Percentiles rank a stretch among this genome's conserved stretches.
These are phyloP conservation scores for Drosophila kohkoa DNA, from an alignment of 1,140 invertebrate species.

Conservation along the genomic window DNA sequence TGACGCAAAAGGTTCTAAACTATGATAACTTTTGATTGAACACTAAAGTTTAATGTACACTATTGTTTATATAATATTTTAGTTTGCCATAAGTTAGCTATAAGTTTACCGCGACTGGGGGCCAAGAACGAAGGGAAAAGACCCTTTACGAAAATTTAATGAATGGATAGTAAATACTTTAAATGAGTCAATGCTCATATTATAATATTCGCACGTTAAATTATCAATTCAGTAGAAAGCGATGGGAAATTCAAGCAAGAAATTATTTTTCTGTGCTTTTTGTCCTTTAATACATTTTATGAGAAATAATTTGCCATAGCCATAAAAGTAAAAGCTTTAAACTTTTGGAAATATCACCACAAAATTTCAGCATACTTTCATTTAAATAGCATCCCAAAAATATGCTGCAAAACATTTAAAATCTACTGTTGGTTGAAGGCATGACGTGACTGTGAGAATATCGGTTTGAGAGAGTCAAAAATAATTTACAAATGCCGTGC, in stretches of 20 bases:
- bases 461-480: background rate
- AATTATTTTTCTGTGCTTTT: too few relatives aligned
- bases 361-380: background rate
- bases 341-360: background rate
- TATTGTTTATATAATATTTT: slow-evolving; percentile 17
- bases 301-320: too few relatives aligned
- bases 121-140: too few relatives aligned
- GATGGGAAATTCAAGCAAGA: too few relatives aligned
- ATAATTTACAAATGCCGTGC: slow-evolving; percentile 37
- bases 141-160: too few relatives aligned
- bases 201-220: too few relatives aligned
- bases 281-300: too few relatives aligned
- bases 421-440: slow-evolving; percentile 7
- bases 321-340: too few relatives aligned
- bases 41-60: slow-evolving; percentile 3
- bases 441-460: slow-evolving; percentile 54
- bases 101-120: too few relatives aligned
- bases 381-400: slow-evolving; percentile 41
- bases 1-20: slow-evolving; percentile 15
- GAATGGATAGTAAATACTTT: too few relatives aligned
- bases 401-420: slow-evolving; percentile 61
- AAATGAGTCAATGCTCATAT: too few relatives aligned
- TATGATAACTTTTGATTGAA: background rate
- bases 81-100: background rate
- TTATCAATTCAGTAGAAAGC: too few relatives aligned